phyloP scores from a whole-genome alignment of 2,797 vertebrate genomes.

The Clarias platycephalus region DNA sequence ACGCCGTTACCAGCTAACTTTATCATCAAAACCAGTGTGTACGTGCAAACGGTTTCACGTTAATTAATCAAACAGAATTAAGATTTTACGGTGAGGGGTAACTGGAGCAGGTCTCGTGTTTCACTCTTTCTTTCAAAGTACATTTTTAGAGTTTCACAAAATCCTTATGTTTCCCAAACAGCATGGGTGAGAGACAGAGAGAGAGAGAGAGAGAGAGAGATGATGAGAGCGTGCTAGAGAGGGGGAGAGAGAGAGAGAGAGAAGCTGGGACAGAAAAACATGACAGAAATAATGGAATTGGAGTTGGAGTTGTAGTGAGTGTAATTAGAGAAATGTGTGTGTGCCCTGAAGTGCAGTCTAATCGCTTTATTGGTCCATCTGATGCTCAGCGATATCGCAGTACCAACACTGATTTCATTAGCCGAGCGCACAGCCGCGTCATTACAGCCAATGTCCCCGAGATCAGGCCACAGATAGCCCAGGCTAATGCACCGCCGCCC shows the following conservation, averaged over 20 bases:
- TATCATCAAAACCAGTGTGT: no score
- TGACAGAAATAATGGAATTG: conserved; percentile 82
- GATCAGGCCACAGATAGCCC: conserved; percentile 80
- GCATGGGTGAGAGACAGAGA: background rate
- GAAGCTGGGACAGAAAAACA: conserved; percentile 26
- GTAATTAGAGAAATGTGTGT: conserved; percentile 86
- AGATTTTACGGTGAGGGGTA: no score
- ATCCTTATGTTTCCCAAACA: background rate
- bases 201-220: background rate
- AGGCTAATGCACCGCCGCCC: conserved; percentile 90
- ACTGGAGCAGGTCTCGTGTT: no score
- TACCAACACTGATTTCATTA: conserved; percentile 93
- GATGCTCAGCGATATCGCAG: conserved; percentile 90
- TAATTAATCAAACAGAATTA: no score
- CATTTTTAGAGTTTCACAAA: background rate
- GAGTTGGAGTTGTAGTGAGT: conserved; percentile 77
- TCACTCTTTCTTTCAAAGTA: no score
- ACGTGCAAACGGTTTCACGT: no score
- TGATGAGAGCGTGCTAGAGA: background rate
- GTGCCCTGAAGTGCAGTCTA: conserved; percentile 86
- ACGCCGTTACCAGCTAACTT: no score
- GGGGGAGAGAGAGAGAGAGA: conserved; percentile 4
- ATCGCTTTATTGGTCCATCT: conserved; percentile 91
- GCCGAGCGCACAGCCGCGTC: conserved; percentile 71
- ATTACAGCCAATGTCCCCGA: conserved; percentile 78